Conservation (phyloP, 2,888 invertebrate species). For the Anodontia alba region DNA sequence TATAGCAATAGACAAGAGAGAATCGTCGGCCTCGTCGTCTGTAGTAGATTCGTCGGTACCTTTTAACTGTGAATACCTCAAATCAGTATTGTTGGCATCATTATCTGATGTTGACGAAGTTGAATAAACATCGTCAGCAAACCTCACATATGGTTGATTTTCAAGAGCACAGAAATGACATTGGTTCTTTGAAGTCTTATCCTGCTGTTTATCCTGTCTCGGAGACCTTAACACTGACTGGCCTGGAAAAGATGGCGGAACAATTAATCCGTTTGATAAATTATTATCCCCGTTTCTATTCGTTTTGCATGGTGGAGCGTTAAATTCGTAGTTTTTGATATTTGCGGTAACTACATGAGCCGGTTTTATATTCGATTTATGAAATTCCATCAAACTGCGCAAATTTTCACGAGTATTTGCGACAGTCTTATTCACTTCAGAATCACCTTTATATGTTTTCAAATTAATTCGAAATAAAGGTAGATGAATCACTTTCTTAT, state of each 20-base stretch:
- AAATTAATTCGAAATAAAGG: slow-evolving; percentile 60
- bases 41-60: neutral
- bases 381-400: slow-evolving; percentile 54
- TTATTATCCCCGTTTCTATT: neutral
- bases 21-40: slow-evolving; percentile 38
- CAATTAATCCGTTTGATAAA: slow-evolving; percentile 1
- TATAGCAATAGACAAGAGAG: slow-evolving; percentile 47
- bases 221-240: slow-evolving; percentile 39
- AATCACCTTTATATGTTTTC: slow-evolving; percentile 49
- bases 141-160: neutral
- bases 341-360: slow-evolving; percentile 54
- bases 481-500: slow-evolving; percentile 56
- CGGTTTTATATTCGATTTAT: slow-evolving; percentile 48
- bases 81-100: neutral
- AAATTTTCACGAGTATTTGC: slow-evolving; percentile 58
- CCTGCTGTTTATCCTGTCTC: neutral
- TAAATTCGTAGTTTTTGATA: slow-evolving; percentile 60
- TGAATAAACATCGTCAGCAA: neutral
- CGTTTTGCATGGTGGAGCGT: slow-evolving; percentile 25
- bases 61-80: neutral
- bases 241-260: slow-evolving; percentile 47
- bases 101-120: neutral
- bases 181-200: neutral
- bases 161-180: neutral
- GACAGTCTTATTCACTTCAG: slow-evolving; percentile 52